Evolutionary conservation across 2,797 vertebrate species (phyloP).

Genomic region (Anableps anableps): DNA sequence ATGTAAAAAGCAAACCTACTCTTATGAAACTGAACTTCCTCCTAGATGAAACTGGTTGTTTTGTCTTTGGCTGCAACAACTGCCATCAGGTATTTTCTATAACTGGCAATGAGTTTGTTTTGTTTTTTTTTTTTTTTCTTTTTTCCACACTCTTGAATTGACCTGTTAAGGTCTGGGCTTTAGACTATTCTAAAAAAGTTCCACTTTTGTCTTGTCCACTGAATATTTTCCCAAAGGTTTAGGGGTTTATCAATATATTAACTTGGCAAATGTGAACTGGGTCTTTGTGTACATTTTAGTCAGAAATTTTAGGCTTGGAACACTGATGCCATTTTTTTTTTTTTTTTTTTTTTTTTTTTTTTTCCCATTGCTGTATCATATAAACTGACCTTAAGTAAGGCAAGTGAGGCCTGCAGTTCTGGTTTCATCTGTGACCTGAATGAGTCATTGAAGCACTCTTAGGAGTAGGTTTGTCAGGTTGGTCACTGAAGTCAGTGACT

Average conservation of each 20-base stretch:
- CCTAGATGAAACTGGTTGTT: not conserved
- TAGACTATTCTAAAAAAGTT: not conserved
- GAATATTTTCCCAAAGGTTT: not conserved
- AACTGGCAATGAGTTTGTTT: no score
- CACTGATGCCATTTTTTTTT: not conserved
- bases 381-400: no score
- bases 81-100: not conserved
- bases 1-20: not conserved
- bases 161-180: not conserved
- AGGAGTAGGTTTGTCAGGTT: no score
- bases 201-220: not conserved
- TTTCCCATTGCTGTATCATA: no score
- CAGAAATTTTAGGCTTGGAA: not conserved
- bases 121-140: no score
- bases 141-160: no score
- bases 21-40: not conserved
- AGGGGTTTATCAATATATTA: not conserved
- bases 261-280: not conserved
- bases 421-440: no score
- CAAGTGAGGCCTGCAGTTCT: no score
- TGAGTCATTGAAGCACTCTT: no score
- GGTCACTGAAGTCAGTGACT: no score
- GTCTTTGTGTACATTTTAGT: not conserved
- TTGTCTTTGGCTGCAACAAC: not conserved
- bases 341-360: not conserved